Base-by-base conservation (phyloP, 2,888 invertebrate genomes). In the Latheticus oryzae region DNA sequence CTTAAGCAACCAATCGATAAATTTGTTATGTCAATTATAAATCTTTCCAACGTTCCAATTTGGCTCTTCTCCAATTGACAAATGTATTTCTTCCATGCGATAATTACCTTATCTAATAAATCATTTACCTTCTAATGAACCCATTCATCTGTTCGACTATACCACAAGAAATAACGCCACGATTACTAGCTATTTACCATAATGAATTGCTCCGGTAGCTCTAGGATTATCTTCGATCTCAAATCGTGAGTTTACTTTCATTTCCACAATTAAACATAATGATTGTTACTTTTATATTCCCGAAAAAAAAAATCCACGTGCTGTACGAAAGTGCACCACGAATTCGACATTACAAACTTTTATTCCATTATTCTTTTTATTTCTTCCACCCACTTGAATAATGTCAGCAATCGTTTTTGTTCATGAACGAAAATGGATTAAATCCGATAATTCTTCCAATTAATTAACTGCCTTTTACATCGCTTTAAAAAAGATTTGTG, bases 201-300 rank as follows among this genome's bases (percentile, higher is more conserved):
- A 58, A 58, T 58, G 58, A 58, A 58, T 58, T 58, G 60, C 60
- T 56, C 54, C 63, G 50, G 63, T 63, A 63, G 65, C 61, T 37
- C 33, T 19, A 13, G 60, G 24, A 52, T 61, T 58, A 63, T 65
- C 65, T 59, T 30, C 47, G 57, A 65, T 65, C 65, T 60, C 16
- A 48, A 57, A 59, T 64, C 66, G 66, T 66, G 66, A 66, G 62
- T 61, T 58, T 58, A 63, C 62, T 64, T 66, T 64, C 66, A 54
- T 66, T 66, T 66, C 63, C 59, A 66, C 64, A 64, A 66, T 66
- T 66, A 66, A 66, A 63, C 60, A 58, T 66, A 64, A 66, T 66
- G 66, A 66, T 63, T 60, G 66, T 61, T 55, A 53, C 58, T 58
- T 59, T 57, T 60, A 55, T 38, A 28, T 56, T 52, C 56, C 45